These are phyloP conservation scores for Latheticus oryzae DNA, from an alignment of 2,888 invertebrate species.

Conservation along the genomic window DNA sequence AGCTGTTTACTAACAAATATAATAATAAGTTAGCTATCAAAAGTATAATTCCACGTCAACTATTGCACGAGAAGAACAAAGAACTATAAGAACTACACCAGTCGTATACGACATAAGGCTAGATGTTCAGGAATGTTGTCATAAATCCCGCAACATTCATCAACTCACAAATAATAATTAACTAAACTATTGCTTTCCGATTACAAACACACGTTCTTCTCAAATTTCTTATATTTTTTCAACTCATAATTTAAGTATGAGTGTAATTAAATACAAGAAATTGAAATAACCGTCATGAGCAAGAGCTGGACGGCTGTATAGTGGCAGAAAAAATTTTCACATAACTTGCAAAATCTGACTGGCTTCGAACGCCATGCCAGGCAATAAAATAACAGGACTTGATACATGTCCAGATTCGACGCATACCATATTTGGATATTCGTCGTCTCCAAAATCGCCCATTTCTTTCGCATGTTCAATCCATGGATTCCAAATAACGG, in stretches of 20 bases:
- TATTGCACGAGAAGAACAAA: constrained; percentile 63
- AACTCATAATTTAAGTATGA: constrained; percentile 7
- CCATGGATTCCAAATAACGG: constrained; percentile 99
- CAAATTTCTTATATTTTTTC: constrained; percentile 28
- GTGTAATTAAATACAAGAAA: constrained; percentile 33
- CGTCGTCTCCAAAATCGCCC: constrained; percentile 95
- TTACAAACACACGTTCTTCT: constrained; percentile 39
- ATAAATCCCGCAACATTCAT: constrained; percentile 41
- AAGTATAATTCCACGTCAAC: constrained; percentile 56
- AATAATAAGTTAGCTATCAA: constrained; percentile 61
- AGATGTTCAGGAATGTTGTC: constrained; percentile 57
- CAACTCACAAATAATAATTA: constrained; percentile 43
- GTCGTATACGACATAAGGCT: constrained; percentile 65
- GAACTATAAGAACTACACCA: constrained; percentile 57
- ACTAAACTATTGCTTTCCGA: constrained; percentile 56
- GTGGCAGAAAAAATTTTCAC: constrained; percentile 55
- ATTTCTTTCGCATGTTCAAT: constrained; percentile 92
- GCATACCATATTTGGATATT: constrained; percentile 96
- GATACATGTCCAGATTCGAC: constrained; percentile 94
- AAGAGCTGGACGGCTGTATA: constrained; percentile 34
- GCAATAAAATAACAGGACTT: constrained; percentile 86
- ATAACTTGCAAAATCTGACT: constrained; percentile 88
- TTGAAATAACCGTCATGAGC: constrained; percentile 30
- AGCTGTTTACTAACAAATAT: constrained; percentile 60
- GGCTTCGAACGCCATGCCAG: constrained; percentile 92